Evolutionary conservation across 2,797 vertebrate species (phyloP), one percentile per base, ranked within the genome.

Genomic region (Poecilia gillii): DNA sequence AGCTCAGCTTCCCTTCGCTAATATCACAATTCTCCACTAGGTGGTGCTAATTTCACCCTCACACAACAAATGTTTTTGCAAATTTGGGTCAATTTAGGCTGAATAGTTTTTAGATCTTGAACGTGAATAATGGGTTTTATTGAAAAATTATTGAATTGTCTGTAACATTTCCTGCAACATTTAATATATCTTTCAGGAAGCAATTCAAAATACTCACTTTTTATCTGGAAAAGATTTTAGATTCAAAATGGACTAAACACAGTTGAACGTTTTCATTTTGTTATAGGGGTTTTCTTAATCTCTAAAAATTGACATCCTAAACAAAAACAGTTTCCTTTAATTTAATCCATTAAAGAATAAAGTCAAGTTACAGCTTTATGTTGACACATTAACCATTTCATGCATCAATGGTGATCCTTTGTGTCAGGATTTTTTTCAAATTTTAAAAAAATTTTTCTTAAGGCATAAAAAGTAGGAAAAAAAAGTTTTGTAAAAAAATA

Each of bases 21-120:
- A 72, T 95, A 84, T 82, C 84, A 70, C 47, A 47, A 20, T 81
- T 73, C 82, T 81, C 94, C 95, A 95, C 94, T 91, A 76, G 94
- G 91, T 95, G 95, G 95, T 90, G 94, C 93, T 87, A 88, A 90
- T 53, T 81, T 77, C 73, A 68, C 81, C 77, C 46, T 39, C 8
- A 6, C 43, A 33, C n/a, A 20, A 3, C 31, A 45, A 23, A n/a
- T 74, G 81, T 73, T 57, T 73, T 83, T 84, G 47, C 47, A 87
- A 81, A 90, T 88, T 71, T 90, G 86, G 87, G 89, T 91, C 89
- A 91, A 53, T 84, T 81, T 78, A 31, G 68, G 43, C 43, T 72
- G 68, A 72, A 66, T 76, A 36, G 23, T 55, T 41, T 1, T 6
- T 23, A n/a, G 16, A n/a, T 62, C 1, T 0, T 0, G 36, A 59